Evolutionary conservation across 2,888 invertebrate species (phyloP).

Genomic region (Hirtodrosophila histrioides): DNA sequence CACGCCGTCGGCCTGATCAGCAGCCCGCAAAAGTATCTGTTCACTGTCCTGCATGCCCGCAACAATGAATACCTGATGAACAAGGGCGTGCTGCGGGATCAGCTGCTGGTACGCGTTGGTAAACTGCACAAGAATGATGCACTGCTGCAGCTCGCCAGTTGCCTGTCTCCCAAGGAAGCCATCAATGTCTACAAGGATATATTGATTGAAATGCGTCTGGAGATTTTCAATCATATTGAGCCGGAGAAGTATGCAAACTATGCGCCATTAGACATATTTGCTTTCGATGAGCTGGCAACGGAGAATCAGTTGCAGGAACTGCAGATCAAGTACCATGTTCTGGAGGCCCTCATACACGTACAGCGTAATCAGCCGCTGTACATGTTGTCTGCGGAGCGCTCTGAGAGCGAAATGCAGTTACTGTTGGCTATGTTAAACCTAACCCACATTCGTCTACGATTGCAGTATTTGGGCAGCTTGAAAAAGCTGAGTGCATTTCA

Average conservation of each 20-base stretch:
- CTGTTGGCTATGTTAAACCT: constrained; percentile 52
- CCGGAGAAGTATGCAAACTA: constrained; percentile 32
- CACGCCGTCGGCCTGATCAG: constrained; percentile 72
- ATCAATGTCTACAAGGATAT: constrained; percentile 63
- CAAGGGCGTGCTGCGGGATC: constrained; percentile 3
- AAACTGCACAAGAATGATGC: constrained; percentile 27
- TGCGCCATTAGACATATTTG: constrained; percentile 26
- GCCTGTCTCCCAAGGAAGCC: constrained; percentile 20
- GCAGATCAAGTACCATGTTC: constrained; percentile 70
- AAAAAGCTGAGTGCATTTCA: constrained; percentile 66
- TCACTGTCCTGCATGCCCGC: constrained; percentile 71
- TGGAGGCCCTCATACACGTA: constrained; percentile 14
- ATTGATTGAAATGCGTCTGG: constrained; percentile 69
- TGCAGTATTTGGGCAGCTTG: constrained; percentile 53
- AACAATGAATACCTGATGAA: constrained; percentile 62
- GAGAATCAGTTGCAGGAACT: constrained; percentile 67
- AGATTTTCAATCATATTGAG: constrained; percentile 61
- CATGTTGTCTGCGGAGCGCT: constrained; percentile 4
- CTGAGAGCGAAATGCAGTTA: constrained; percentile 39
- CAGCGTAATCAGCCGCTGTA: constrained; percentile 20
- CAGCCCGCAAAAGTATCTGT: constrained; percentile 65
- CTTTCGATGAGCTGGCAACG: constrained; percentile 44
- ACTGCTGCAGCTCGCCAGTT: constrained; percentile 16
- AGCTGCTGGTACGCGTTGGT: constrained; percentile 34
- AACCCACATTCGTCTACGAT: constrained; percentile 65